Percentiles rank a stretch among this genome's conserved stretches.
Evolutionary conservation across 2,888 invertebrate genomes (phyloP).

Genomic region (Tetramorium bicarinatum): DNA sequence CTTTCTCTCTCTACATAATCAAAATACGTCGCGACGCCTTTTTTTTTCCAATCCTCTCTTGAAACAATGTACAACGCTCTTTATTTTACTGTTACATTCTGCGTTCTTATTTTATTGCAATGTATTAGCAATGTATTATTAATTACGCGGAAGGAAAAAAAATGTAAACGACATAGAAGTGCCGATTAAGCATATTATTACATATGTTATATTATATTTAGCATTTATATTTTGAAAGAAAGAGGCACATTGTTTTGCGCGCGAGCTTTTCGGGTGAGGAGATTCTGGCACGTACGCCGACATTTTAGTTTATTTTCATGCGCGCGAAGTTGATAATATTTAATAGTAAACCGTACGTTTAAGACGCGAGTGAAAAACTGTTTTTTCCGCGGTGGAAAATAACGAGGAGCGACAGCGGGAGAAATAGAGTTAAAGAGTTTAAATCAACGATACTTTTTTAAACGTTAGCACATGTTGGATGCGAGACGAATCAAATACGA

Average conservation of each 20-base stretch:
- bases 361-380: slow-evolving; percentile 13
- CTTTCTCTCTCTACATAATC: slow-evolving; percentile 63
- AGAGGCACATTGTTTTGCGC: slow-evolving; percentile 5
- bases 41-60: slow-evolving; percentile 17
- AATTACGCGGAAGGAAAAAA: slow-evolving; percentile 18
- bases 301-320: slow-evolving; percentile 39
- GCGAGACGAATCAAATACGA: slow-evolving; percentile 43
- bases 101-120: slow-evolving; percentile 68
- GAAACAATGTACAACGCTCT: slow-evolving; percentile 69
- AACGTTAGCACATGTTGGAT: slow-evolving; percentile 35
- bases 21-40: slow-evolving; percentile 64
- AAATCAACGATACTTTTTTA: slow-evolving; percentile 55
- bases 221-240: slow-evolving; percentile 63
- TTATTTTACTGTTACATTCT: slow-evolving; percentile 68
- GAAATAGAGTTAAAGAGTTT: slow-evolving; percentile 14
- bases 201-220: slow-evolving; percentile 61
- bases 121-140: slow-evolving; percentile 64
- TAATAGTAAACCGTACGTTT: slow-evolving; percentile 7
- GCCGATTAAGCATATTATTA: slow-evolving; percentile 44
- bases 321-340: slow-evolving; percentile 22
- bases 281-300: background rate
- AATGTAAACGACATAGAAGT: slow-evolving; percentile 58
- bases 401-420: background rate
- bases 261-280: slow-evolving; percentile 22
- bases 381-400: background rate